Evolutionary conservation across 2,888 invertebrate species (phyloP).

Genomic region (Xiphydria camelus): DNA sequence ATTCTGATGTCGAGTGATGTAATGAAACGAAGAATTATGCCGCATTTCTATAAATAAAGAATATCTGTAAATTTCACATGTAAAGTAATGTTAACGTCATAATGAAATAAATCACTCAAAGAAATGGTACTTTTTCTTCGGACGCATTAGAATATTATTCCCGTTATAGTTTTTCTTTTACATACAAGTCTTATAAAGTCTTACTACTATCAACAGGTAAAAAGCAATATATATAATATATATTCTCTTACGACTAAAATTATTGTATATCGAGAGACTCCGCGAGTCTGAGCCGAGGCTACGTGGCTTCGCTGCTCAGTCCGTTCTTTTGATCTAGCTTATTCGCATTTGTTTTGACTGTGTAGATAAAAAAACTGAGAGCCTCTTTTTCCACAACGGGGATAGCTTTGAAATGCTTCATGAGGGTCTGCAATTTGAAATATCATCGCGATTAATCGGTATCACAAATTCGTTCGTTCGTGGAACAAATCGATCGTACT

Average conservation of each 20-base stretch:
- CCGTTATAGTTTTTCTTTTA: conserved; percentile 25
- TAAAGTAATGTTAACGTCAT: too few relatives aligned
- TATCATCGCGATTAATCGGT: background rate
- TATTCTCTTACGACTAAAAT: conserved; percentile 16
- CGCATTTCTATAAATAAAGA: too few relatives aligned
- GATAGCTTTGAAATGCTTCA: conserved; percentile 94
- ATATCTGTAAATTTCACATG: too few relatives aligned
- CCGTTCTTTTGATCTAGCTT: conserved; percentile 84
- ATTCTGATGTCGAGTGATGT: conserved; percentile 43
- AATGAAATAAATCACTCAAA: too few relatives aligned
- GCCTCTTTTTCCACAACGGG: conserved; percentile 95
- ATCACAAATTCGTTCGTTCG: background rate
- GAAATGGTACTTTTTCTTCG: too few relatives aligned
- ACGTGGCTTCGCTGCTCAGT: conserved; percentile 67
- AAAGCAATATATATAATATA: conserved; percentile 22
- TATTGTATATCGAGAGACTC: conserved; percentile 21
- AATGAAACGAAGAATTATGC: too few relatives aligned
- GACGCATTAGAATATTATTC: too few relatives aligned
- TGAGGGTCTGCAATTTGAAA: conserved; percentile 74
- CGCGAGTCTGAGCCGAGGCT: conserved; percentile 37
- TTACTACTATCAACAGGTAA: conserved; percentile 42
- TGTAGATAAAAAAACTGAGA: conserved; percentile 92
- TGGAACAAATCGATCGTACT: conserved; percentile 49
- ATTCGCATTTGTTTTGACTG: conserved; percentile 91
- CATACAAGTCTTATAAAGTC: conserved; percentile 44